Conservation (phyloP, 2,888 invertebrate species). For the Pachycephus smyrnensis region DNA sequence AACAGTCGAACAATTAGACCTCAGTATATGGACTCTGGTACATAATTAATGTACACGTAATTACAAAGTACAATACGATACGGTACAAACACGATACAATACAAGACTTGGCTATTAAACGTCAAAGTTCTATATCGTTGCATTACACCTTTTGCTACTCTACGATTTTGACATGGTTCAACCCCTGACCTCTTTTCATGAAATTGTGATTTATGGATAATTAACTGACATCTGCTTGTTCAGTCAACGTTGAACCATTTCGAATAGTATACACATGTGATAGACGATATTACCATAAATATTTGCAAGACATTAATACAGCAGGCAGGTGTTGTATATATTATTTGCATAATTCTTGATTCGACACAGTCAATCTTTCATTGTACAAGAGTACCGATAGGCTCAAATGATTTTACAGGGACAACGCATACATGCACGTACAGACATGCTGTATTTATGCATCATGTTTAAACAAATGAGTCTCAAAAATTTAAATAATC, state of each 20-base stretch:
- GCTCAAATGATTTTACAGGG: slow-evolving; percentile 13
- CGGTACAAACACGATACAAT: slow-evolving; percentile 9
- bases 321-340: slow-evolving; percentile 15
- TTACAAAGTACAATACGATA: slow-evolving; percentile 16
- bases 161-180: slow-evolving; percentile 13
- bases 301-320: slow-evolving; percentile 21
- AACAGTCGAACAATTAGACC: slow-evolving; percentile 19
- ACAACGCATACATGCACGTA: slow-evolving; percentile 28
- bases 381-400: not conserved
- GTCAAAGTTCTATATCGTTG: slow-evolving; percentile 12
- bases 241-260: slow-evolving; percentile 9
- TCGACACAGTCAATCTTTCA: slow-evolving; percentile 7
- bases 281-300: slow-evolving; percentile 20
- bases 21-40: not conserved
- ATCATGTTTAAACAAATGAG: slow-evolving; percentile 37
- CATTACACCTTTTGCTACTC: slow-evolving; percentile 12
- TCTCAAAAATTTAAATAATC: slow-evolving; percentile 13
- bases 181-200: not conserved
- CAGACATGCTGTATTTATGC: slow-evolving; percentile 28
- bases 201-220: too few relatives aligned
- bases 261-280: slow-evolving; percentile 38
- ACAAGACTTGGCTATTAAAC: slow-evolving; percentile 10
- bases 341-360: slow-evolving; percentile 13
- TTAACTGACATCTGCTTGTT: too few relatives aligned
- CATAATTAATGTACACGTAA: not conserved